These are phyloP conservation scores for Pantelozetes paolii DNA, from an alignment of 2,888 invertebrate genomes.

Conservation along the genomic window DNA sequence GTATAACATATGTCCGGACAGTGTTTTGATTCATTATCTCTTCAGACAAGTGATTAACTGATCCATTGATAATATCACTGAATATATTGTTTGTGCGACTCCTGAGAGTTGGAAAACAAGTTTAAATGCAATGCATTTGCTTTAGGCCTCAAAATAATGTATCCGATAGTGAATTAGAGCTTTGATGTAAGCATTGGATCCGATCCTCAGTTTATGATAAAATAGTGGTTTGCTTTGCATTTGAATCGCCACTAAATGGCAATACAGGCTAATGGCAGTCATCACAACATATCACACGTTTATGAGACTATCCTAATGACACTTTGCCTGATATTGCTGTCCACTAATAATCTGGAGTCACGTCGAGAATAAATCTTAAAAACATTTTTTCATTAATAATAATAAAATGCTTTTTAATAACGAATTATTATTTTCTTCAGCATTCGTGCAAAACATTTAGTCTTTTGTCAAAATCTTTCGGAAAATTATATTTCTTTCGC, in stretches of 20 bases:
- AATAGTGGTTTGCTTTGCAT: constrained; percentile 21
- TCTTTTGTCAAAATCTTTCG: constrained; percentile 17
- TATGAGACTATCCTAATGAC: background rate
- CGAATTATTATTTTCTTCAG: background rate
- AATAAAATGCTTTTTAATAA: background rate
- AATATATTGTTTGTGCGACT: background rate
- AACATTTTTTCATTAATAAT: background rate
- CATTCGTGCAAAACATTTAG: constrained; percentile 14
- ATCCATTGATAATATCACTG: background rate
- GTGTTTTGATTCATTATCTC: constrained; percentile 9
- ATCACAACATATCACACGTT: constrained; percentile 5
- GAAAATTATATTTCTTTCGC: background rate
- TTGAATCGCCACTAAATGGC: background rate
- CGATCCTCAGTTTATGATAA: background rate
- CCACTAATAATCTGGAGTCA: constrained; percentile 18
- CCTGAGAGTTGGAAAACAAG: background rate
- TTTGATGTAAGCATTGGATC: constrained; percentile 2
- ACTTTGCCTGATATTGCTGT: background rate
- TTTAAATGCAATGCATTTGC: background rate
- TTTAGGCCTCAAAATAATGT: background rate
- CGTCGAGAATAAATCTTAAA: background rate
- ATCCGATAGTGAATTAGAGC: background rate
- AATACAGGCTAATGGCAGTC: constrained; percentile 3
- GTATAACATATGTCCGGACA: background rate
- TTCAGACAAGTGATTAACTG: background rate